phyloP scores from a whole-genome alignment of 2,113 vertebrate species.

The Pterocles orientalis region DNA sequence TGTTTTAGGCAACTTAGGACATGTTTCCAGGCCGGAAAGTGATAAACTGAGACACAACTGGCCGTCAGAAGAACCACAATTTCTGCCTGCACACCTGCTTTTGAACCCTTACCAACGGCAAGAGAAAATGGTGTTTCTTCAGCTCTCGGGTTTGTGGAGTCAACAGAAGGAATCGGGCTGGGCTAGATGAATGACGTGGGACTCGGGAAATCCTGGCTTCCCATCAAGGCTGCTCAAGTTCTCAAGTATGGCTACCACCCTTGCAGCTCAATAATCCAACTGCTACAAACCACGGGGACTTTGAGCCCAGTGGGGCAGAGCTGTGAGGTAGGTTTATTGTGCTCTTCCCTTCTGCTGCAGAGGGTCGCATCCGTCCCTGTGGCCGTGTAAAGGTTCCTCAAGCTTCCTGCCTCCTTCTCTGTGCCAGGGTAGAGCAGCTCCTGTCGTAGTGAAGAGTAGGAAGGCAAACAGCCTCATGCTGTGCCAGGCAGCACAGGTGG shows the following conservation, averaged over 20 bases:
- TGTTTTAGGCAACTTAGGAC: conserved; percentile 30
- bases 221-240: background rate
- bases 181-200: background rate
- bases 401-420: background rate
- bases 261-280: background rate
- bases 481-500: background rate
- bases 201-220: background rate
- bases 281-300: background rate
- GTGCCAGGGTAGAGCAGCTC: background rate
- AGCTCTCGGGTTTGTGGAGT: background rate
- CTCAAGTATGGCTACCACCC: background rate
- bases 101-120: background rate
- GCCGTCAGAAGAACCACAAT: background rate
- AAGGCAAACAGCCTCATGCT: background rate
- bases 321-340: background rate
- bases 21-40: background rate
- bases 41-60: conserved; percentile 21
- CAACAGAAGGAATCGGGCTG: background rate
- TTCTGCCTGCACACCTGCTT: background rate
- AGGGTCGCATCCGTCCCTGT: background rate
- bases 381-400: background rate
- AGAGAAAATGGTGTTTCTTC: conserved; percentile 8
- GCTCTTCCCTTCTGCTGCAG: background rate
- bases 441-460: background rate
- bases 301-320: background rate